Percentiles rank a stretch among this genome's conserved stretches.
Evolutionary conservation across 1,140 invertebrate genomes (phyloP).

Genomic region (Eulimnadia texana): DNA sequence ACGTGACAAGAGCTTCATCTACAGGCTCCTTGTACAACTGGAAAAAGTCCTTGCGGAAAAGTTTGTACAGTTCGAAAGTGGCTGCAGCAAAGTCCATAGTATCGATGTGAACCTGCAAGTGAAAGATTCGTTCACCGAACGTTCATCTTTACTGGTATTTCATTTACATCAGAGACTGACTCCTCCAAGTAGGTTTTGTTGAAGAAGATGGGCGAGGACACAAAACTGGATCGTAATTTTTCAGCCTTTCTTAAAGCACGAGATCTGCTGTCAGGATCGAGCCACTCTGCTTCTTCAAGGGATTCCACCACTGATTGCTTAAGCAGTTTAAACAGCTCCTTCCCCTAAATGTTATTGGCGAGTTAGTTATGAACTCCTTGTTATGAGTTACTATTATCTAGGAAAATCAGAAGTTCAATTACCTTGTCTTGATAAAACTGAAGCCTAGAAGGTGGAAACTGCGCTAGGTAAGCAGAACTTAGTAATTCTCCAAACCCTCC

Average conservation of each 20-base stretch:
- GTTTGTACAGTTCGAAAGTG: slow-evolving; percentile 6
- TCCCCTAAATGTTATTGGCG: no score
- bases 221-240: slow-evolving; percentile 9
- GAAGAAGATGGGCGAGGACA: slow-evolving; percentile 27
- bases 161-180: background rate
- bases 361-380: no score
- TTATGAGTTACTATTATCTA: no score
- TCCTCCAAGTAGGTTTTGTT: slow-evolving; percentile 28
- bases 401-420: slow-evolving; percentile 1
- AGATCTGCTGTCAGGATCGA: slow-evolving; percentile 41
- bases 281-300: slow-evolving; percentile 42
- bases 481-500: slow-evolving; percentile 30
- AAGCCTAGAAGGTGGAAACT: slow-evolving; percentile 31
- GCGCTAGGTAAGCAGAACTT: slow-evolving; percentile 33
- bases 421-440: slow-evolving; percentile 31
- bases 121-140: no score
- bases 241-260: slow-evolving; percentile 40
- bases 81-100: slow-evolving; percentile 8
- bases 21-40: slow-evolving; percentile 4
- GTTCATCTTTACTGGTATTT: no score
- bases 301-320: slow-evolving; percentile 41
- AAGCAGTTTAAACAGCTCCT: slow-evolving; percentile 41
- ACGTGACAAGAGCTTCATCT: slow-evolving; percentile 11
- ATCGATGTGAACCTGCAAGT: slow-evolving; percentile 8
- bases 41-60: slow-evolving; percentile 14